phyloP scores from a whole-genome alignment of 2,113 vertebrate genomes.

The Scytalopus superciliaris region DNA sequence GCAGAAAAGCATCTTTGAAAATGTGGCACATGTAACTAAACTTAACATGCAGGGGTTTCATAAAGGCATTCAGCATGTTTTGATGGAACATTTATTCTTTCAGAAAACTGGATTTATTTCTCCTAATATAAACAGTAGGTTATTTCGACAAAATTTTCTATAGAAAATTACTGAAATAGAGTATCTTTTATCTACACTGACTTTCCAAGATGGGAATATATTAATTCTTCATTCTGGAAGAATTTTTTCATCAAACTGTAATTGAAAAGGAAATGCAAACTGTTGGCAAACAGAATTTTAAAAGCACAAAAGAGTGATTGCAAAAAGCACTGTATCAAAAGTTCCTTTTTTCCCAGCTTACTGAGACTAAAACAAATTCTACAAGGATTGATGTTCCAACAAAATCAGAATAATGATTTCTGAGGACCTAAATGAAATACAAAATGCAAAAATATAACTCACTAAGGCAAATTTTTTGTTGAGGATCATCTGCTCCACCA shows the following conservation, averaged over 20 bases:
- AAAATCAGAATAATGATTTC: not conserved
- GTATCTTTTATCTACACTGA: not conserved
- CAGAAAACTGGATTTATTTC: not conserved
- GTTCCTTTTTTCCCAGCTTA: not conserved
- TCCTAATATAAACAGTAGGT: not conserved
- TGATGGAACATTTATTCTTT: not conserved
- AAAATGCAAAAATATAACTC: conserved; percentile 61
- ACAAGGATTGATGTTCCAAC: not conserved
- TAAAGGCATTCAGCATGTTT: not conserved
- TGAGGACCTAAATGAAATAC: not conserved
- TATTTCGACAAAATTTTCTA: not conserved
- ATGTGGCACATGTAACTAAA: not conserved
- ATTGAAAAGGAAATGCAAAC: not conserved
- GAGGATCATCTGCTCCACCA: conserved; percentile 97
- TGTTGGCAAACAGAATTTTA: not conserved
- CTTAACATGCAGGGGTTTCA: not conserved
- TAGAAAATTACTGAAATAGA: not conserved
- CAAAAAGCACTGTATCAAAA: not conserved
- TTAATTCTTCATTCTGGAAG: not conserved
- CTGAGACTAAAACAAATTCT: not conserved
- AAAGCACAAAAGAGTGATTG: not conserved
- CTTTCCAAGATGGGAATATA: not conserved
- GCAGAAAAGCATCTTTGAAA: not conserved
- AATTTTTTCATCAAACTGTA: not conserved
- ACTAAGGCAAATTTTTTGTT: conserved; percentile 98